Evolutionary conservation across 1,140 invertebrate genomes (phyloP).

Genomic region (Stenopsyche tienmushanensis): DNA sequence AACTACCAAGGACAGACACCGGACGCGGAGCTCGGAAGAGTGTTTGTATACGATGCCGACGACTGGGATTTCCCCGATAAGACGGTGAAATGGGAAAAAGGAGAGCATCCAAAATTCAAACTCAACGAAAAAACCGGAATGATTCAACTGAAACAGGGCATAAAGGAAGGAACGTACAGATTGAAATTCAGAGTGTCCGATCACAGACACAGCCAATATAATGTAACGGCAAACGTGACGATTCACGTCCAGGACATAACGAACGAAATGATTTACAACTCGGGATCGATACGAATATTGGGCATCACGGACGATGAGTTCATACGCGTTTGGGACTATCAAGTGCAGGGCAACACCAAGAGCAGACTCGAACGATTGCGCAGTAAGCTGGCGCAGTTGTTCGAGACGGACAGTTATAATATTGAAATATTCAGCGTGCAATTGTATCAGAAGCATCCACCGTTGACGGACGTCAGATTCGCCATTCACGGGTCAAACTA

Average conservation of each 20-base stretch:
- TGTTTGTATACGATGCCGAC: slow-evolving; percentile 70
- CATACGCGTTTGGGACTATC: slow-evolving; percentile 58
- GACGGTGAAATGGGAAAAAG: slow-evolving; percentile 62
- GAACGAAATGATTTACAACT: slow-evolving; percentile 66
- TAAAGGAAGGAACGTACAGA: slow-evolving; percentile 59
- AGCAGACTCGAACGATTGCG: slow-evolving; percentile 60
- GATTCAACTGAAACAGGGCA: slow-evolving; percentile 65
- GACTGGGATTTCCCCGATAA: slow-evolving; percentile 74
- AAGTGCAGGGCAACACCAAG: slow-evolving; percentile 29
- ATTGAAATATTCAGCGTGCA: slow-evolving; percentile 70
- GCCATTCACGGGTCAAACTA: slow-evolving; percentile 68
- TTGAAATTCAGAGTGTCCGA: slow-evolving; percentile 66
- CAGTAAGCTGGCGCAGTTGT: slow-evolving; percentile 57
- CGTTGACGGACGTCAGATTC: slow-evolving; percentile 65
- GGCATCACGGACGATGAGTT: slow-evolving; percentile 69
- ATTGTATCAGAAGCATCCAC: slow-evolving; percentile 52
- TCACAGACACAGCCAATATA: slow-evolving; percentile 58
- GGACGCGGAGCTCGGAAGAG: slow-evolving; percentile 64
- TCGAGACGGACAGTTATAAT: slow-evolving; percentile 58
- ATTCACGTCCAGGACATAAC: slow-evolving; percentile 64
- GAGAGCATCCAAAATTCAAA: slow-evolving; percentile 57
- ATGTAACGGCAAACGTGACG: slow-evolving; percentile 61
- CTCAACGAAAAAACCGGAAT: slow-evolving; percentile 64
- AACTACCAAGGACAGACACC: slow-evolving; percentile 65
- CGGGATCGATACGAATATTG: slow-evolving; percentile 64